Evolutionary conservation across 2,113 vertebrate species (phyloP).

Genomic region (Peromyscus leucopus): DNA sequence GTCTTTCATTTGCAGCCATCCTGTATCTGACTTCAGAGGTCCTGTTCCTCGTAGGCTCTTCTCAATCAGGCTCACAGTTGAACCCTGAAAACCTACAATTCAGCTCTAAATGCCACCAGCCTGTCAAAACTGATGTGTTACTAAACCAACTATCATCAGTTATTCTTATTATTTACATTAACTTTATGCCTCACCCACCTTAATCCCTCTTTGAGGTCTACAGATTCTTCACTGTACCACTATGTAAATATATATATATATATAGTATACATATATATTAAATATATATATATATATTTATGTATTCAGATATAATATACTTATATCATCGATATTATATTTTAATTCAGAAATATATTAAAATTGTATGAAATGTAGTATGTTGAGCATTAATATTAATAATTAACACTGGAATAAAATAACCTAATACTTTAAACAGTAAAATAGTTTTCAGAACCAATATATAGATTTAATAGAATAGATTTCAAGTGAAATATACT

Average conservation of each 20-base stretch:
- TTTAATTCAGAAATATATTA: neutral
- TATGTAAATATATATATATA: neutral
- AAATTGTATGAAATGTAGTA: neutral
- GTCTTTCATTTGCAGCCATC: neutral
- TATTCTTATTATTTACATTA: neutral
- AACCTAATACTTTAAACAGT: neutral
- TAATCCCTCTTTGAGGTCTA: neutral
- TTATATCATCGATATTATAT: neutral
- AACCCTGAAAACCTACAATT: neutral
- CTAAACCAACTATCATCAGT: accelerated
- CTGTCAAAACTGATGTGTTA: neutral
- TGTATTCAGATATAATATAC: neutral
- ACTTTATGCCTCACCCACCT: neutral
- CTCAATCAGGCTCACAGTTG: neutral
- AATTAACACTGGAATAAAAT: neutral
- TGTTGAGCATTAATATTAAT: neutral
- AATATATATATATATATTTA: neutral
- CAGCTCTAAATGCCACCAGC: neutral
- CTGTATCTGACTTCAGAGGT: neutral
- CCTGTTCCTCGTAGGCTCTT: no score
- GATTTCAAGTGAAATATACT: neutral
- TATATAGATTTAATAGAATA: neutral
- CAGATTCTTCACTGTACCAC: neutral
- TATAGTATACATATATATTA: neutral
- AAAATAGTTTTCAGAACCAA: neutral